Conservation (phyloP, 2,888 invertebrate species). For the Seira sanloemensis region DNA sequence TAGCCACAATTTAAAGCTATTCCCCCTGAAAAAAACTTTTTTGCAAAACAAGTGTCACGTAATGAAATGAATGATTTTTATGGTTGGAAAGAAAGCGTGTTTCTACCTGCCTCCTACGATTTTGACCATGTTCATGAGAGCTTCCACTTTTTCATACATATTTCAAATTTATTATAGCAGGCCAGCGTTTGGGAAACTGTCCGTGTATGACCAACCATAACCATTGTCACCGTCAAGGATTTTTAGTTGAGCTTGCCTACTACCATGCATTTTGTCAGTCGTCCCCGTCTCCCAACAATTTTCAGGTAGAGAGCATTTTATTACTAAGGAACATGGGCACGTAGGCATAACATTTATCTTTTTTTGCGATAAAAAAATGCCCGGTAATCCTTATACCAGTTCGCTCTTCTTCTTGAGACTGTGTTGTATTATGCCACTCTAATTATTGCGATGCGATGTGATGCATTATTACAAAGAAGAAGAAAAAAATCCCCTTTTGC, state of each 20-base stretch:
- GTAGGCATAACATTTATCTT: constrained; percentile 22
- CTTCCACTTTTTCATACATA: neutral
- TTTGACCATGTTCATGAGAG: neutral
- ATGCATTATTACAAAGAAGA: neutral
- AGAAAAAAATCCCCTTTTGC: too few relatives aligned
- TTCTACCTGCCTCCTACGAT: neutral
- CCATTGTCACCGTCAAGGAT: constrained; percentile 27
- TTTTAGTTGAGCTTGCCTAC: too few relatives aligned
- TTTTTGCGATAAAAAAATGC: constrained; percentile 10
- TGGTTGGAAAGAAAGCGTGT: constrained; percentile 15
- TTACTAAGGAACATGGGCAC: constrained; percentile 6
- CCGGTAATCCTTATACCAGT: neutral
- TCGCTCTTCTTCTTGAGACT: too few relatives aligned
- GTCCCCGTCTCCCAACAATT: constrained; percentile 17
- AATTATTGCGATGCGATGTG: neutral
- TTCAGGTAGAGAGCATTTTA: constrained; percentile 27
- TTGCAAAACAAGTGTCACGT: constrained; percentile 15
- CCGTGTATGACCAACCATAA: neutral
- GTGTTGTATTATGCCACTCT: too few relatives aligned
- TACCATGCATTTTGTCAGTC: neutral
- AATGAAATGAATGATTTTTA: constrained; percentile 3
- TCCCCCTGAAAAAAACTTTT: neutral
- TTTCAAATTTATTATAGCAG: too few relatives aligned
- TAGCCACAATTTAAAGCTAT: neutral
- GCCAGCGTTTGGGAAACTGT: too few relatives aligned